Evolutionary conservation across 2,888 invertebrate species (phyloP), one percentile per base, ranked within the genome.

Genomic region (Xylota sylvarum): DNA sequence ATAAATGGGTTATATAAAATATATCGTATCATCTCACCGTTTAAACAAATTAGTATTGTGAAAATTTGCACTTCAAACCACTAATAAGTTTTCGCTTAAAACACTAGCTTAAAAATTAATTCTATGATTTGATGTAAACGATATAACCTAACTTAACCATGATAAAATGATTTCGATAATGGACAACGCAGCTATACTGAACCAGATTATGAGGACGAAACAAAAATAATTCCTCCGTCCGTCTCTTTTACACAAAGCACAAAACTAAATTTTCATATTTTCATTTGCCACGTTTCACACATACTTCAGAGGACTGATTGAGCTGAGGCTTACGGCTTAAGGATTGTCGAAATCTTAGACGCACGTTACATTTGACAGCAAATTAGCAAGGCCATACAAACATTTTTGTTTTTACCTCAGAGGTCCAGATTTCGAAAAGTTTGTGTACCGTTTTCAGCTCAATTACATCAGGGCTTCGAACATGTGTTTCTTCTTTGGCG

Each of bases 111-210:
- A 92, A 92, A 92, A 92, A 91, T 92, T 87, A 92, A 91, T 92
- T 92, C 92, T 92, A 92, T 92, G 92, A 92, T 91, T 92, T 91
- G 91, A 92, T 92, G 92, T 91, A 91, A 91, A 92, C 91, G 92
- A 91, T 92, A 92, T 92, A 92, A 92, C 92, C 92, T 92, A 92
- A 92, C 92, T 92, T 92, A 90, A 90, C 89, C 90, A 92, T 92
- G 92, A 92, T 92, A 92, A 92, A 90, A 89, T 89, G 89, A 89
- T 89, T 89, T 90, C 89, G 89, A 89, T 88, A 89, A 89, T 88
- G 88, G 88, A 88, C 86, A 82, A 86, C 86, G 86, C 86, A 86
- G 82, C 86, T 86, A 82, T 73, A 82, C 72, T 65, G 52, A 78
- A 69, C 73, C 77, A 77, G 72, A 82, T 77, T 72, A 72, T 72